Evolutionary conservation across 1,140 invertebrate genomes (phyloP), one percentile per base, ranked within the genome.

Genomic region (Aplysia californica): DNA sequence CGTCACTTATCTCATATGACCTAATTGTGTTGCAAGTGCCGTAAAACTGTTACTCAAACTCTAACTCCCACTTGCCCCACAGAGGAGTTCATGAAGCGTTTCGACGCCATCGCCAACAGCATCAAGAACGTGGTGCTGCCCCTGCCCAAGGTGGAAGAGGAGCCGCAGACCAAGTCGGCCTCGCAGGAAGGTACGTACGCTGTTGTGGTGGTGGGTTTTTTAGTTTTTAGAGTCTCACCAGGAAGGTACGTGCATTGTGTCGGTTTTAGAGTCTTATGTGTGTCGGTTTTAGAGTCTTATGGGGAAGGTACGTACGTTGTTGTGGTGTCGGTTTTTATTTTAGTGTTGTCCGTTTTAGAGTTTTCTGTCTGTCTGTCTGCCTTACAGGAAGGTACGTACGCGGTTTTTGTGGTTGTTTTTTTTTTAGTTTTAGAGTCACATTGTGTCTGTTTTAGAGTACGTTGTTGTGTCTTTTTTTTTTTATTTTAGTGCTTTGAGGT

Each of bases 41-140:
- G n/a, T n/a, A n/a, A n/a, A n/a, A n/a, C n/a, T n/a, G n/a, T n/a
- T n/a, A n/a, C n/a, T n/a, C n/a, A n/a, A n/a, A n/a, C n/a, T n/a
- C n/a, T n/a, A n/a, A n/a, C n/a, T n/a, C n/a, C n/a, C n/a, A n/a
- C n/a, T n/a, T n/a, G n/a, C n/a, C 10, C 72, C 80, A 38, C 80
- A 85, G 84, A 79, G 36, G 79, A 85, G n/a, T 85, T 83, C 79
- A 68, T 82, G 71, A 81, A 80, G 75, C 82, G 75, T 56, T 85
- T 79, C 78, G 77, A 80, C 26, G 78, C 71, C 68, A 71, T 84
- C 41, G 84, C 82, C 21, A 68, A 78, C 50, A 79, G 74, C 26
- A 84, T 83, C 75, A 79, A 78, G 26, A 76, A 84, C 64, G 79
- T 83, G 41, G 74, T 83, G 36, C 35, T 82, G 44, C 67, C 70